Base-by-base conservation (phyloP, 1,140 invertebrate genomes). In the Samia ricini region DNA sequence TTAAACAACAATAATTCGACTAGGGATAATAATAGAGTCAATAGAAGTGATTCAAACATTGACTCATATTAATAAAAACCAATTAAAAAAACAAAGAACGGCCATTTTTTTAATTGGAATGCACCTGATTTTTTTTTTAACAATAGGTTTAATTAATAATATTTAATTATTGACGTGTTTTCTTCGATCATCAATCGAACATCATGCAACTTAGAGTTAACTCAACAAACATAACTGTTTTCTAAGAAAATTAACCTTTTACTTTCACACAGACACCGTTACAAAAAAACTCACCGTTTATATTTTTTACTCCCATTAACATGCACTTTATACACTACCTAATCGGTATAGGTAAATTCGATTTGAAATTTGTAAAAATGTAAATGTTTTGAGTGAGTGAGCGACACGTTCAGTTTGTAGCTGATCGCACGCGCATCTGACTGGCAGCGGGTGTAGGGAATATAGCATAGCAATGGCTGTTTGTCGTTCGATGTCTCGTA, bases 361-460 rank as follows among this genome's bases (percentile, higher is more conserved):
- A 22, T 8, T 21, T 15, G 22, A 10, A 22, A 52, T 52, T 52
- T n/a, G n/a, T n/a, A n/a, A 52, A 52, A 52, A 52, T 52, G 21
- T 22, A 8, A 52, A 36, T 18, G 56, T 61, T 64, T 60, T 18
- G 55, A 64, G 19, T 18, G 55, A 64, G 19, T 29, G 60, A 60
- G 63, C 54, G 63, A 61, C 67, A 65, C 72, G 79, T 75, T 61
- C 61, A 69, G 65, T 55, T 42, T 61, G 58, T 36, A 48, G 21
- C 61, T 60, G 54, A 56, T 72, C 75, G 77, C 75, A 49, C 68
- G 73, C 79, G 77, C 77, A 74, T 79, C 77, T 71, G 72, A 71
- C 51, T 15, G 33, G 58, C 26, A 50, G 52, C 60, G 64, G 60
- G 21, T 51, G 64, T 36, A 26, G 18, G 64, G 60, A 56, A 63